Conservation (phyloP, 2,888 invertebrate species). For the Pseudococcus jackbeardsleyi region DNA sequence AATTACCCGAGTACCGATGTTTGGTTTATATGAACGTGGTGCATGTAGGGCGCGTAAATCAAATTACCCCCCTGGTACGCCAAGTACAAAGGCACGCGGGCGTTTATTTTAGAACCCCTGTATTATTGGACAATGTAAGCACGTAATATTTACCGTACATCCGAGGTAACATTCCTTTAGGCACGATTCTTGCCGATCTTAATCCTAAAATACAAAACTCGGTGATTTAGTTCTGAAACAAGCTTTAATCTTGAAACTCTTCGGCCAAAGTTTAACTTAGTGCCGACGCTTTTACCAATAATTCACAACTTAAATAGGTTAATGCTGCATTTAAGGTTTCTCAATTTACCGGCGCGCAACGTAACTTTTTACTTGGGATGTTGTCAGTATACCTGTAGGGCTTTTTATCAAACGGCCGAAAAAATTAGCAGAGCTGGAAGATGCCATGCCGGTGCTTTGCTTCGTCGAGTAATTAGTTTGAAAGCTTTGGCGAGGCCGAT, state of each 20-base stretch:
- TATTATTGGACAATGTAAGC: constrained; percentile 57
- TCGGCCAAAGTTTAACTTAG: constrained; percentile 61
- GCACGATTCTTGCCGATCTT: constrained; percentile 53
- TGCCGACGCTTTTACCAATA: constrained; percentile 61
- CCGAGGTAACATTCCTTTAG: constrained; percentile 53
- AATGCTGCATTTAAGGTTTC: constrained; percentile 58
- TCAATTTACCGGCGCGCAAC: constrained; percentile 6
- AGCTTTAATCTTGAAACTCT: constrained; percentile 60
- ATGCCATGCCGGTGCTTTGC: background rate
- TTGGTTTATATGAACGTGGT: background rate
- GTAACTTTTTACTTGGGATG: background rate
- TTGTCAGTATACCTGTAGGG: constrained; percentile 35
- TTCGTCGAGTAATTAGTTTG: constrained; percentile 23
- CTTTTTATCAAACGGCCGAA: constrained; percentile 36
- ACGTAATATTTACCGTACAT: constrained; percentile 62
- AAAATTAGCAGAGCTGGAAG: background rate
- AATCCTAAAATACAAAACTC: constrained; percentile 56
- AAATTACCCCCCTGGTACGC: background rate
- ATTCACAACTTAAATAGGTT: constrained; percentile 63
- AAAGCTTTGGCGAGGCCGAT: constrained; percentile 1
- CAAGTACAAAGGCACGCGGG: background rate
- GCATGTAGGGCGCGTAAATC: background rate
- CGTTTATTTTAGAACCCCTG: constrained; percentile 31
- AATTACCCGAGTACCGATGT: background rate
- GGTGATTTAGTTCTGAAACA: constrained; percentile 62